phyloP scores from a whole-genome alignment of 2,888 invertebrate species.

The Caenorhabditis japonica region DNA sequence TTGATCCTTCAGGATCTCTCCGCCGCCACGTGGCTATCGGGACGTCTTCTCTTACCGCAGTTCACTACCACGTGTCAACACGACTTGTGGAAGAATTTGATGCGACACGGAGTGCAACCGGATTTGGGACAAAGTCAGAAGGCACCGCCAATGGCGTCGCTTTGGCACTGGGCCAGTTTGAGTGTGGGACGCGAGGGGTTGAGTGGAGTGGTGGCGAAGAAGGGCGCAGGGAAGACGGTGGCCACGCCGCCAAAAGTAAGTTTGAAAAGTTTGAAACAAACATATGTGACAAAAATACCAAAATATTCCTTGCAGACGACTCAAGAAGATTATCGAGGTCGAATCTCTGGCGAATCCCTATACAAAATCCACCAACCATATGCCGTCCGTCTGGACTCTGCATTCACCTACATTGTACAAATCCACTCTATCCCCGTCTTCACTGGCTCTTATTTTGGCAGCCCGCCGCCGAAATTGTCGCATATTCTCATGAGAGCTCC shows the following conservation, averaged over 20 bases:
- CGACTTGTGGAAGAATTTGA: slow-evolving; percentile 51
- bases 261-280: no score
- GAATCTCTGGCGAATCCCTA: slow-evolving; percentile 21
- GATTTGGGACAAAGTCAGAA: slow-evolving; percentile 45
- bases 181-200: slow-evolving; percentile 17
- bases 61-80: slow-evolving; percentile 12
- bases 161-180: slow-evolving; percentile 45
- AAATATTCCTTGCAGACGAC: no score
- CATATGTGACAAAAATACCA: no score
- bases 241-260: not conserved
- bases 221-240: slow-evolving; percentile 1
- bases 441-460: slow-evolving; percentile 45
- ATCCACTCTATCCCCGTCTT: slow-evolving; percentile 37
- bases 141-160: slow-evolving; percentile 35
- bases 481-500: slow-evolving; percentile 42
- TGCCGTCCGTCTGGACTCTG: slow-evolving; percentile 38
- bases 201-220: no score
- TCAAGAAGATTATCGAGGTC: slow-evolving; percentile 7
- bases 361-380: slow-evolving; percentile 22
- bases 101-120: slow-evolving; percentile 37
- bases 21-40: not conserved
- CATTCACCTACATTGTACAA: slow-evolving; percentile 40
- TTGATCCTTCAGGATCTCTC: slow-evolving; percentile 9
- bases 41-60: slow-evolving; percentile 32
- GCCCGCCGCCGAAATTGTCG: slow-evolving; percentile 15